Evolutionary conservation across 2,888 invertebrate species (phyloP).

Genomic region (Dynastes grantii): DNA sequence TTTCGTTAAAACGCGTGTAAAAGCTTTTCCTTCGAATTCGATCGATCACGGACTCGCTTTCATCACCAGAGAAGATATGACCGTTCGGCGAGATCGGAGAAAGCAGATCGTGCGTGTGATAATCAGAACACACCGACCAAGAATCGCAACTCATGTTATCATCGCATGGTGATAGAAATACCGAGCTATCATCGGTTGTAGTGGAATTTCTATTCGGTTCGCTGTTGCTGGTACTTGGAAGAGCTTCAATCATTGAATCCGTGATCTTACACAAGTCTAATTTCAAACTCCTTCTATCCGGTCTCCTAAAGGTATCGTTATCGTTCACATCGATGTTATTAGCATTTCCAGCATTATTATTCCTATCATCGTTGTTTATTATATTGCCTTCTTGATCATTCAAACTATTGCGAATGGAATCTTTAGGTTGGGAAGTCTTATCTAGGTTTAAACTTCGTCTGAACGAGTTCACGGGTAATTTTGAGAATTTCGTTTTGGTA

Average conservation of each 20-base stretch:
- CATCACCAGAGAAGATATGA: constrained; percentile 69
- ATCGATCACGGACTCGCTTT: constrained; percentile 83
- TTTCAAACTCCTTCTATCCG: constrained; percentile 73
- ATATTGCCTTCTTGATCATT: constrained; percentile 31
- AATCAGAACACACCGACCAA: constrained; percentile 79
- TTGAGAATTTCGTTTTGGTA: constrained; percentile 62
- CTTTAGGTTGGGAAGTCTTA: constrained; percentile 52
- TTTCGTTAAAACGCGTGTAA: constrained; percentile 90
- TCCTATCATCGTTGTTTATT: constrained; percentile 28
- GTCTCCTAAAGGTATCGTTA: constrained; percentile 54
- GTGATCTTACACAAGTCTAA: constrained; percentile 74
- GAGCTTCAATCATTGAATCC: constrained; percentile 50
- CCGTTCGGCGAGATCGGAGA: constrained; percentile 72
- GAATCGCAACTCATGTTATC: constrained; percentile 75
- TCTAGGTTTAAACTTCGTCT: constrained; percentile 68
- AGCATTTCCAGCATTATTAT: constrained; percentile 38
- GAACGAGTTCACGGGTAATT: constrained; percentile 66
- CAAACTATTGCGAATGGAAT: constrained; percentile 27
- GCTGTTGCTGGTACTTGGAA: constrained; percentile 55
- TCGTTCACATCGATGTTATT: constrained; percentile 47
- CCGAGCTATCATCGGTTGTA: constrained; percentile 68
- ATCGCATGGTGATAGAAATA: constrained; percentile 76
- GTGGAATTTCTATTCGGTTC: constrained; percentile 70
- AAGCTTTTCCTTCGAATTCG: constrained; percentile 91
- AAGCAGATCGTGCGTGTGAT: constrained; percentile 64